Base-by-base conservation (phyloP, 1,140 invertebrate genomes). In the Conus betulinus region DNA sequence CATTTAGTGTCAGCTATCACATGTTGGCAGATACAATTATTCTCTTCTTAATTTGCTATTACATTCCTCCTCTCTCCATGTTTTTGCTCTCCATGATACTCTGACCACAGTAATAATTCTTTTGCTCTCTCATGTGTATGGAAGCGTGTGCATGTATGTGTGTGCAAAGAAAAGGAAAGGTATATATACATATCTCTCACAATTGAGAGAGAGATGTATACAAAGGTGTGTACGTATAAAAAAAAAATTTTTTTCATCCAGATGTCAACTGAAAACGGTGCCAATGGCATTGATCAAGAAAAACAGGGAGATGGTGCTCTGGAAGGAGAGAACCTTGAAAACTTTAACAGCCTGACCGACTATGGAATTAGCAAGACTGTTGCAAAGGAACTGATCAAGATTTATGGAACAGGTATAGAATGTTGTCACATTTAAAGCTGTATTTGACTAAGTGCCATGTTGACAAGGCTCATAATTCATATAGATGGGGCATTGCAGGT, bases 361-460 rank as follows among this genome's bases (percentile, higher is more conserved):
- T 98, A 98, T 97, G 98, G 98, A 95, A 97, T 99, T 95, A 98
- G 98, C 96, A 97, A 97, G 95, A 98, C 98, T 96, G 98, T 99
- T 93, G 98, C 98, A 91, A 97, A 97, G 92, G 99, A 99, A 96
- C 97, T 99, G 93, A 98, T 99, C 96, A 98, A 98, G 96, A 99
- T 99, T 95, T 99, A 99, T 96, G 98, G 98, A 97, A 98, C 98
- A 95, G 98, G 96, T 96, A 95, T 91, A 91, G 53, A 51, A 51
- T 53, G 10, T 53, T 81, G 1, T 55, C 39, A 10, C 23, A 15
- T 53, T 20, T 81, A 53, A 81, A 52, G 13, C 13, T 55, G 4
- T 60, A 39, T 39, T 39, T 39, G 39, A 39, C 39, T 39, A 39
- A 39, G 39, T 39, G 39, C 39, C 39, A 39, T 39, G 39, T 39